phyloP scores from a whole-genome alignment of 1,140 invertebrate genomes.

The Zaprionus ornatus region DNA sequence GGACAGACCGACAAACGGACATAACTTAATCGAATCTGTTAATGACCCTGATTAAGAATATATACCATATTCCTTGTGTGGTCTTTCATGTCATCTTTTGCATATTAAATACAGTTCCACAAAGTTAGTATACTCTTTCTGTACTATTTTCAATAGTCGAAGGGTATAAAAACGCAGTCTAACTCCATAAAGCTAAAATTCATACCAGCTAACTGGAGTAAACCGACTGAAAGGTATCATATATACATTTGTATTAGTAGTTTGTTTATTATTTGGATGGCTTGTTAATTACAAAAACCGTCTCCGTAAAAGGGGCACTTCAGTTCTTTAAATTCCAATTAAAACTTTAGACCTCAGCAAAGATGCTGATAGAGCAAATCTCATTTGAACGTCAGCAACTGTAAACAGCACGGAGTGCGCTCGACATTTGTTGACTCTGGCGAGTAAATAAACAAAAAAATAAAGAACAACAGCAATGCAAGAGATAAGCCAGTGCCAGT shows the following conservation, averaged over 20 bases:
- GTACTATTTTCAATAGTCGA: too few species aligned
- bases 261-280: neutral
- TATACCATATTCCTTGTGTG: too few species aligned
- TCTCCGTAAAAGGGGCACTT: neutral
- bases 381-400: neutral
- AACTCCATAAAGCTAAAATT: too few species aligned
- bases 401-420: slow-evolving; percentile 1
- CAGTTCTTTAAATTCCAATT: slow-evolving; percentile 3
- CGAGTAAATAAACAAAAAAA: slow-evolving; percentile 9
- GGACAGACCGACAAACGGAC: too few species aligned
- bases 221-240: too few species aligned
- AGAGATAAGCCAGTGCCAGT: slow-evolving; percentile 19
- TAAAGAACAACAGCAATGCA: neutral
- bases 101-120: too few species aligned
- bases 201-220: too few species aligned
- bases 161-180: too few species aligned
- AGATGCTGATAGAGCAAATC: slow-evolving; percentile 10
- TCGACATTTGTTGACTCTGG: slow-evolving; percentile 14
- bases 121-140: too few species aligned
- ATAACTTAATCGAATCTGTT: too few species aligned
- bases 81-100: too few species aligned
- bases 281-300: neutral
- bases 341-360: slow-evolving; percentile 10
- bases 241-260: neutral
- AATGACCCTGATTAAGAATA: too few species aligned